Percentiles rank a stretch among this genome's conserved stretches.
phyloP scores from a whole-genome alignment of 1,140 invertebrate species.

The Drosophila sucinea region DNA sequence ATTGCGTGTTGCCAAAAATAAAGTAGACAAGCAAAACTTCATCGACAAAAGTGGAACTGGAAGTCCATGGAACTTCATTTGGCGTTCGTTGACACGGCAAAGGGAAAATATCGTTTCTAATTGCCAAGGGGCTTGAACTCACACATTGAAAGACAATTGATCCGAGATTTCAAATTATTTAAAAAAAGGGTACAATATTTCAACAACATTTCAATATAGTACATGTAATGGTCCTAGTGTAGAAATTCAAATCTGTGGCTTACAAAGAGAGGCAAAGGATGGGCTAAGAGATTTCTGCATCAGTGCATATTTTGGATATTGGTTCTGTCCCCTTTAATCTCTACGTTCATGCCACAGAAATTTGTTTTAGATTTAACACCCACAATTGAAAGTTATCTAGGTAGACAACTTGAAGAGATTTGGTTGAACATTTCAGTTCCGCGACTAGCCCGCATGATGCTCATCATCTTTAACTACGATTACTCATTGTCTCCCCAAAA shows the following conservation, averaged over 20 bases:
- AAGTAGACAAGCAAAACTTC: conserved; percentile 36
- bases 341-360: not conserved
- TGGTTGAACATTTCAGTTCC: not conserved
- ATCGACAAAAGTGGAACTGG: not conserved
- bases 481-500: conserved; percentile 9
- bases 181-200: too few relatives aligned
- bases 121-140: too few relatives aligned
- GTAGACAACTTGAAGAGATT: not conserved
- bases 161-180: too few relatives aligned
- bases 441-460: conserved; percentile 22
- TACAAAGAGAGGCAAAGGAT: too few relatives aligned
- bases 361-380: not conserved
- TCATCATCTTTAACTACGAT: conserved; percentile 27
- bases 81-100: conserved; percentile 21
- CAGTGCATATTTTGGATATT: too few relatives aligned
- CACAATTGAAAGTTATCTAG: conserved; percentile 2
- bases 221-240: too few relatives aligned
- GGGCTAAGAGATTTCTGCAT: too few relatives aligned
- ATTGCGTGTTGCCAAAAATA: conserved; percentile 78
- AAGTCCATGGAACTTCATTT: not conserved
- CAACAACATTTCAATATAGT: too few relatives aligned
- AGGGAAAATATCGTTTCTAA: not conserved
- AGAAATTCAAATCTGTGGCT: too few relatives aligned
- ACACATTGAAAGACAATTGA: too few relatives aligned
- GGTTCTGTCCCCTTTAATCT: too few relatives aligned